A percentile compares a stretch with the other conserved stretches of the same genome.
Evolutionary conservation across 2,888 invertebrate species (phyloP).

Genomic region (Drosophila maculinotata): DNA sequence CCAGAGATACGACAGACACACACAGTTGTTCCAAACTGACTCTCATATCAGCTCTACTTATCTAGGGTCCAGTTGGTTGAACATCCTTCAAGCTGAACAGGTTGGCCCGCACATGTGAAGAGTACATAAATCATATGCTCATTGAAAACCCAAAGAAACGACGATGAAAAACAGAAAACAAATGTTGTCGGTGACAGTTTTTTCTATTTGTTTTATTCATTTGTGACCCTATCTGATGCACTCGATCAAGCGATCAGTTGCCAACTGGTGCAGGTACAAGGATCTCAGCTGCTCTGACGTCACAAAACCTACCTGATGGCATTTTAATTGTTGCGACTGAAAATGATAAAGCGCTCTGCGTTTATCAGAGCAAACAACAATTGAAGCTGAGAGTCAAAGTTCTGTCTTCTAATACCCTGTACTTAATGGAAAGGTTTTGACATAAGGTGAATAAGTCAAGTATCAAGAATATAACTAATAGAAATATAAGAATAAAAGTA

Average conservation of each 20-base stretch:
- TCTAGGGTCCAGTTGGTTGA: conserved; percentile 31
- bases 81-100: conserved; percentile 15
- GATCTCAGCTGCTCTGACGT: conserved; percentile 54
- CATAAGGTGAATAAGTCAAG: no score
- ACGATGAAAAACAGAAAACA: background rate
- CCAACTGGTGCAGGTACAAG: conserved; percentile 34
- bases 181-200: conserved; percentile 48
- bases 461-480: no score
- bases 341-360: conserved; percentile 41
- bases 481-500: no score
- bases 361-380: conserved; percentile 61
- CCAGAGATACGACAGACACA: conserved; percentile 6
- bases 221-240: conserved; percentile 43
- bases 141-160: conserved; percentile 21
- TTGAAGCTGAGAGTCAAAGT: background rate
- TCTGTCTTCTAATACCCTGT: background rate
- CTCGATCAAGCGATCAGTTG: conserved; percentile 50
- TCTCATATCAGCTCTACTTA: conserved; percentile 24
- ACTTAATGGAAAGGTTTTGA: background rate
- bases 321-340: conserved; percentile 80
- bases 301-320: conserved; percentile 70
- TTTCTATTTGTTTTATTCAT: conserved; percentile 12
- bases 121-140: conserved; percentile 53
- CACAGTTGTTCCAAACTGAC: background rate
- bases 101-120: conserved; percentile 25